Percentiles rank a stretch among this genome's conserved stretches.
Conservation (phyloP, 2,797 vertebrate genomes). For the Mormyrops attenuatus region DNA sequence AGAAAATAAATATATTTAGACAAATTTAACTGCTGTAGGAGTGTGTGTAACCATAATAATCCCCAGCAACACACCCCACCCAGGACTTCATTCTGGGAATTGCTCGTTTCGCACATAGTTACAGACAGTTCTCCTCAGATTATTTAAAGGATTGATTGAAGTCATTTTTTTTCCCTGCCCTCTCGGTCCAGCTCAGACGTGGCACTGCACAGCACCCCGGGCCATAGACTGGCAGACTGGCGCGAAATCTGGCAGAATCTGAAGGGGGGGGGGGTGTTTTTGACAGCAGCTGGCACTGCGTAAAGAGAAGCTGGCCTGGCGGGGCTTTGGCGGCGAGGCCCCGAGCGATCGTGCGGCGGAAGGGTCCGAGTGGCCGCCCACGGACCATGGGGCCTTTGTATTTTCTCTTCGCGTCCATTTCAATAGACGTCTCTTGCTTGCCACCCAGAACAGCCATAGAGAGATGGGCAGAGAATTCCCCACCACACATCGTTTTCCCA, state of each 20-base stretch:
- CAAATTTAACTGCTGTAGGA: neutral
- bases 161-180: neutral
- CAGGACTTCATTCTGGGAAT: neutral
- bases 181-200: conserved; percentile 19
- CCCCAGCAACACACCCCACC: neutral
- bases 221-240: conserved; percentile 15
- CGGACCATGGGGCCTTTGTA: conserved; percentile 5
- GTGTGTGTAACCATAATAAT: neutral
- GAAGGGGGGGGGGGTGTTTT: conserved; percentile 19
- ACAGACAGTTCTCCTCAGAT: neutral
- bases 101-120: neutral
- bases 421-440: conserved; percentile 23
- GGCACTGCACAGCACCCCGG: conserved; percentile 18
- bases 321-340: neutral
- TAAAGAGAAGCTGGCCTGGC: neutral
- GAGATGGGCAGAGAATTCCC: conserved; percentile 26
- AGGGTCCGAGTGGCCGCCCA: neutral
- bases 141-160: conserved; percentile 10
- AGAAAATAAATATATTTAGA: neutral
- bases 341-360: neutral
- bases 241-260: conserved; percentile 26
- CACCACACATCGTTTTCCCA: conserved; percentile 13
- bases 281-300: conserved; percentile 25
- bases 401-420: conserved; percentile 8
- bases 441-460: conserved; percentile 30